Evolutionary conservation across 2,888 invertebrate species (phyloP).

Genomic region (Orchesella flavescens): DNA sequence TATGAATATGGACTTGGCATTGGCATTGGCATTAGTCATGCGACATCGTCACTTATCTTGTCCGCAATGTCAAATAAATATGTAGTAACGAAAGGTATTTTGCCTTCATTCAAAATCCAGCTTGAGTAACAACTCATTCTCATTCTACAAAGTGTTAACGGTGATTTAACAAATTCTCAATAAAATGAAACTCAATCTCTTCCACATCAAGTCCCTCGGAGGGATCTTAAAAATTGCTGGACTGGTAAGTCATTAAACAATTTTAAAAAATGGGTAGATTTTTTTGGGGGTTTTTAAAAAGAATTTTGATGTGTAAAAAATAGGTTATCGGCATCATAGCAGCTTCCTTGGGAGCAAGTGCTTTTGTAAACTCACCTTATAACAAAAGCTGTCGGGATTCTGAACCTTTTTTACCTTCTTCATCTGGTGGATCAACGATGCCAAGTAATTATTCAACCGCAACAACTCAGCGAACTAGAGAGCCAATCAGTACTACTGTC

Average conservation of each 20-base stretch:
- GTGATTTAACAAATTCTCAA: background rate
- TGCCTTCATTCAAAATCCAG: no score
- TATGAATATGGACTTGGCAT: no score
- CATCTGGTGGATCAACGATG: no score
- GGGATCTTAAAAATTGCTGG: slow-evolving; percentile 12
- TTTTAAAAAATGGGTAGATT: background rate
- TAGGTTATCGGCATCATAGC: slow-evolving; percentile 10
- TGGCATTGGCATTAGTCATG: no score
- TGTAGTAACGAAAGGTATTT: no score
- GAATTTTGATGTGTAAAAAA: background rate
- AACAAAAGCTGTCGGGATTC: slow-evolving; percentile 18
- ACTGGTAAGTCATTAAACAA: slow-evolving; percentile 7
- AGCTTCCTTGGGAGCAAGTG: background rate
- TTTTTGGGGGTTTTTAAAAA: background rate
- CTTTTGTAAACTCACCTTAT: background rate
- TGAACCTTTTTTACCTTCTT: background rate
- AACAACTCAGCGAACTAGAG: background rate
- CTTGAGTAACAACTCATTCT: no score
- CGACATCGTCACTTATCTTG: no score
- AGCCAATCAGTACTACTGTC: background rate
- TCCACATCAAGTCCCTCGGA: background rate
- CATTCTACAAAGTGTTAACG: no score
- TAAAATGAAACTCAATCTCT: background rate
- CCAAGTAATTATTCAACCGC: no score
- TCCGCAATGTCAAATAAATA: no score